Evolutionary conservation across 2,797 vertebrate genomes (phyloP).

Genomic region (Crypturellus tataupa): DNA sequence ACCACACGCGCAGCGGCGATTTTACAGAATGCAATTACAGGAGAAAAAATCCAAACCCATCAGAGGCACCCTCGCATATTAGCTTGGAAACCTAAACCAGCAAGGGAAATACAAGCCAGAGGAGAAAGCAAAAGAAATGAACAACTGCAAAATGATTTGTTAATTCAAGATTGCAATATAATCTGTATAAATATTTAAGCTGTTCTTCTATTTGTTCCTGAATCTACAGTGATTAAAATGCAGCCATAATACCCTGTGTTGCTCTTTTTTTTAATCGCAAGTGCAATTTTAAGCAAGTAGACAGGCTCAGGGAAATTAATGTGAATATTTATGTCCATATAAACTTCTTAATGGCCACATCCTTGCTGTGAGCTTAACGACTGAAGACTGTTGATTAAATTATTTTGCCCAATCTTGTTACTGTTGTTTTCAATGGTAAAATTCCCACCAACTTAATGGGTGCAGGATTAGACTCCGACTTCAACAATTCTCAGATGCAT

Average conservation of each 20-base stretch:
- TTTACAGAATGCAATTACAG: background rate
- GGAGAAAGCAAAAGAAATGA: slow-evolving; percentile 10
- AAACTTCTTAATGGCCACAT: slow-evolving; percentile 69
- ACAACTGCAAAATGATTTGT: slow-evolving; percentile 53
- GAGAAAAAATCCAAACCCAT: background rate
- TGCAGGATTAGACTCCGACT: slow-evolving; percentile 63
- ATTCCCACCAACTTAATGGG: slow-evolving; percentile 64
- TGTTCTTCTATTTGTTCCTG: slow-evolving; percentile 59
- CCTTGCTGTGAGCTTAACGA: slow-evolving; percentile 68
- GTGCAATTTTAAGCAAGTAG: slow-evolving; percentile 72
- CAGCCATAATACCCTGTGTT: background rate
- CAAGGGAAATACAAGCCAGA: slow-evolving; percentile 3
- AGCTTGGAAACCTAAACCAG: slow-evolving; percentile 21
- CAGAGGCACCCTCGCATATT: background rate
- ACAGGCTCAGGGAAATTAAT: slow-evolving; percentile 72
- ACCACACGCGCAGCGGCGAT: background rate
- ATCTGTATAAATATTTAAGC: slow-evolving; percentile 66
- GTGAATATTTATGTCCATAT: slow-evolving; percentile 73
- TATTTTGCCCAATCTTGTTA: slow-evolving; percentile 68
- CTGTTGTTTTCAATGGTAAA: slow-evolving; percentile 71
- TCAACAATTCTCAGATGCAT: slow-evolving; percentile 54
- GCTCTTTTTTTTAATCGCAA: slow-evolving; percentile 63
- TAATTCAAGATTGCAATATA: slow-evolving; percentile 55
- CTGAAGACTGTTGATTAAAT: slow-evolving; percentile 73
- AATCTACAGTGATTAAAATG: slow-evolving; percentile 60